Evolutionary conservation across 2,888 invertebrate species (phyloP), one percentile per base, ranked within the genome.

Genomic region (Biston stratarius): DNA sequence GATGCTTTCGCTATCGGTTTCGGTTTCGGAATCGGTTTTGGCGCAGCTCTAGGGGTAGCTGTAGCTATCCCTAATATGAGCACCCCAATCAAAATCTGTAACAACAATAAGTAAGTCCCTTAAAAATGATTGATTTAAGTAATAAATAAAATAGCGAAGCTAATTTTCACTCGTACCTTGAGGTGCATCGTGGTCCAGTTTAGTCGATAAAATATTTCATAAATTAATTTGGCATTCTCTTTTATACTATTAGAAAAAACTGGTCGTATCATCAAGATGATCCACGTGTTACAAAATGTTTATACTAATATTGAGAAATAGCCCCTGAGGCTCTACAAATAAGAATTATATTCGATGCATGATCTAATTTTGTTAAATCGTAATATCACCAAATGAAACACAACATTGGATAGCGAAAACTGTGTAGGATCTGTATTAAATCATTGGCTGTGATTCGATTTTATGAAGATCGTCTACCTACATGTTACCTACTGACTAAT

Each of bases 161-260:
- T 52, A 58, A 44, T 60, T 67, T 62, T 60, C 73, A 71, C 70
- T 65, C 77, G 73, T 85, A 91, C 92, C 91, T 89, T 85, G 71
- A 81, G 83, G 79, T 82, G 85, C 92, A 92, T 92, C 85, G 84
- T 89, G 79, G 77, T 74, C 77, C 74, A 78, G 75, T 77, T 84
- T 80, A 77, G 77, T 82, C 82, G 81, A 83, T 83, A 83, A 85
- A 89, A 83, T 90, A 85, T 84, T 85, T 79, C 73, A 78, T 83
- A 76, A 76, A 83, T 74, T 77, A 80, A 61, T 67, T 72, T 76
- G 72, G 81, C 87, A 76, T 84, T 88, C 87, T 83, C 88, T 90
- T 92, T 86, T 92, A 92, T 92, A 92, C 77, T 83, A 77, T 79
- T 76, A 74, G 71, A 71, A 78, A 75, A 83, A 89, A 91, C 91